Conservation (phyloP, 2,113 vertebrate species). For the Pundamilia nyererei region DNA sequence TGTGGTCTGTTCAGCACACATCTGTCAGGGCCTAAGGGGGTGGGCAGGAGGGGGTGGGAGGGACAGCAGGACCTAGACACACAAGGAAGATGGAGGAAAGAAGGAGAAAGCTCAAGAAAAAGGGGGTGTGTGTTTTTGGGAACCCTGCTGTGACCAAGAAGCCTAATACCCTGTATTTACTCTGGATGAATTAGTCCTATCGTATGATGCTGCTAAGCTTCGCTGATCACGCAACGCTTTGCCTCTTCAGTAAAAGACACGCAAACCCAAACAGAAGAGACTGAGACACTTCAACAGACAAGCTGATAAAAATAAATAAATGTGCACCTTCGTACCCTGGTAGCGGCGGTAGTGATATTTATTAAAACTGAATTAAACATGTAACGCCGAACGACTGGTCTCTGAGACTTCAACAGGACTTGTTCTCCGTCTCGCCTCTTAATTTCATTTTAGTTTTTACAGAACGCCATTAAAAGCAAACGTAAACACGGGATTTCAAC, state of each 20-base stretch:
- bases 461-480: background rate
- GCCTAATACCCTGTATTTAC: slow-evolving; percentile 54
- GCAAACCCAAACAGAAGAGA: background rate
- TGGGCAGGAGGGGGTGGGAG: slow-evolving; percentile 24
- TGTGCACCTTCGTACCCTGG: background rate
- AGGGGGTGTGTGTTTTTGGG: background rate
- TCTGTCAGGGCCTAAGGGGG: slow-evolving; percentile 66
- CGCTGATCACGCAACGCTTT: background rate
- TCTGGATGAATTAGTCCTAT: slow-evolving; percentile 49
- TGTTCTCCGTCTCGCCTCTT: background rate
- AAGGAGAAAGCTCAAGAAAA: background rate
- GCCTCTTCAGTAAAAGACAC: slow-evolving; percentile 2
- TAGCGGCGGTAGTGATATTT: background rate
- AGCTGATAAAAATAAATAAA: background rate
- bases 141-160: slow-evolving; percentile 41
- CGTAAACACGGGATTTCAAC: background rate
- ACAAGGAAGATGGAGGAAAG: slow-evolving; percentile 24
- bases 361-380: background rate
- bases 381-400: background rate
- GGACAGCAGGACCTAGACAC: slow-evolving; percentile 7
- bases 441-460: background rate
- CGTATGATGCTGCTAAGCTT: slow-evolving; percentile 30
- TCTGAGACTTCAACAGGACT: background rate
- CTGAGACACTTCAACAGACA: background rate
- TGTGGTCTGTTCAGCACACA: slow-evolving; percentile 71